Conservation (phyloP, 2,888 invertebrate genomes). For the Stegophylla sp. region DNA sequence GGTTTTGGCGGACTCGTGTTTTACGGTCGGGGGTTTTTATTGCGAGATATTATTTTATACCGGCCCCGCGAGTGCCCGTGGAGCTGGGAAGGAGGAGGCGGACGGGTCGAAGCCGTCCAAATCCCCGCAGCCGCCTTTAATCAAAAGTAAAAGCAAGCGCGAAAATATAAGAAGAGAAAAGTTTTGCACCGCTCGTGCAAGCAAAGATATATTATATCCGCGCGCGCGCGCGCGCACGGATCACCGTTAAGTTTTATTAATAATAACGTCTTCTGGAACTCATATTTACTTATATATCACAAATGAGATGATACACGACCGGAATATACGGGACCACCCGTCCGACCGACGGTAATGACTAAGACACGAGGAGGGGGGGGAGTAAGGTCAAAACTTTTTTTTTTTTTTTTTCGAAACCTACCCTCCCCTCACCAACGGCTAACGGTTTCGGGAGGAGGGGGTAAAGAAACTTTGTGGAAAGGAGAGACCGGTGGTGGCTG, state of each 20-base stretch:
- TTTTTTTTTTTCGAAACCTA: slow-evolving; percentile 36
- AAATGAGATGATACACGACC: slow-evolving; percentile 59
- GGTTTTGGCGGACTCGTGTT: slow-evolving; percentile 49
- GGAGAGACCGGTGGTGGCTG: too few relatives aligned
- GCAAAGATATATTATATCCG: slow-evolving; percentile 49
- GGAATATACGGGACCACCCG: slow-evolving; percentile 56
- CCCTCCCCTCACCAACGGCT: background rate
- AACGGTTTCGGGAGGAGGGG: background rate
- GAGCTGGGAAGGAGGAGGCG: background rate
- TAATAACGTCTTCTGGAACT: slow-evolving; percentile 58
- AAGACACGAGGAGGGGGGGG: background rate
- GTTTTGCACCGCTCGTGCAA: slow-evolving; percentile 26
- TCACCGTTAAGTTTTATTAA: slow-evolving; percentile 59
- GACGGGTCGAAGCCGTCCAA: slow-evolving; percentile 14
- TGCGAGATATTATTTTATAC: slow-evolving; percentile 51
- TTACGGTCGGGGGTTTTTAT: slow-evolving; percentile 52
- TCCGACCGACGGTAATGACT: slow-evolving; percentile 40
- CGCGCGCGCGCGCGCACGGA: too few relatives aligned
- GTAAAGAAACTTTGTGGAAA: slow-evolving; percentile 11
- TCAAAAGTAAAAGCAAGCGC: slow-evolving; percentile 54
- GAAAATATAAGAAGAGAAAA: slow-evolving; percentile 44
- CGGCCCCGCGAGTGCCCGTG: background rate
- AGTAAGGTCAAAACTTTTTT: slow-evolving; percentile 55
- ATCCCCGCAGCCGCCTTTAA: slow-evolving; percentile 56
- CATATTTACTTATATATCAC: slow-evolving; percentile 53